Percentiles rank a stretch among this genome's conserved stretches.
These are phyloP conservation scores for Halictus ligatus DNA, from an alignment of 2,888 invertebrate genomes.

Conservation along the genomic window DNA sequence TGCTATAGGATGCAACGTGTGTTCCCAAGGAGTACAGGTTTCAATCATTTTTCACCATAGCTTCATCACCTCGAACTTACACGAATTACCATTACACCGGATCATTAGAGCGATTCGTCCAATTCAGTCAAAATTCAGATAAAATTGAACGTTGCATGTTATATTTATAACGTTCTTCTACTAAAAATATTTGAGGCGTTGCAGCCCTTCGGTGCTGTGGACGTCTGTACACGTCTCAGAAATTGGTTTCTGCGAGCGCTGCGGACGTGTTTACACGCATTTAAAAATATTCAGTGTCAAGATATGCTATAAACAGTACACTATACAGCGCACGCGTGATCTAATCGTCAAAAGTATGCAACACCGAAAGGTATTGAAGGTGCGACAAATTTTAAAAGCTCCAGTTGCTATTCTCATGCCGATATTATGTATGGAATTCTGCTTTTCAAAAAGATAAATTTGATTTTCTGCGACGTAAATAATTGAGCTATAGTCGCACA, in stretches of 20 bases:
- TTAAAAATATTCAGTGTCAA: background rate
- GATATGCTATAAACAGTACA: background rate
- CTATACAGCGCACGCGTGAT: background rate
- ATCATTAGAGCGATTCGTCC: background rate
- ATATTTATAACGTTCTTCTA: background rate
- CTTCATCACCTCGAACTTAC: background rate
- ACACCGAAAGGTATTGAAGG: background rate
- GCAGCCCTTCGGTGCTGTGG: background rate
- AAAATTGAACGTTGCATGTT: background rate
- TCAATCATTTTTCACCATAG: background rate
- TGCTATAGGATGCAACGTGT: slow-evolving; percentile 64
- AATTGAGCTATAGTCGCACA: background rate
- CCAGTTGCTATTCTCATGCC: background rate
- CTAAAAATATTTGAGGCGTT: background rate
- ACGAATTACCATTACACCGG: background rate
- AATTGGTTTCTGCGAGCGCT: background rate
- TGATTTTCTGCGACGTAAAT: background rate
- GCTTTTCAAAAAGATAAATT: background rate
- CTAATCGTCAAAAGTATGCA: background rate
- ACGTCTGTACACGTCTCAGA: too few species aligned
- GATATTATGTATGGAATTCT: background rate
- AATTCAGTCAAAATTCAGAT: background rate
- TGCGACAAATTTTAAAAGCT: background rate
- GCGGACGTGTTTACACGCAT: background rate
- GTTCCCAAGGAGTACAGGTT: slow-evolving; percentile 68